Base-by-base conservation (phyloP, 2,113 vertebrate genomes). In the Heterotis niloticus region DNA sequence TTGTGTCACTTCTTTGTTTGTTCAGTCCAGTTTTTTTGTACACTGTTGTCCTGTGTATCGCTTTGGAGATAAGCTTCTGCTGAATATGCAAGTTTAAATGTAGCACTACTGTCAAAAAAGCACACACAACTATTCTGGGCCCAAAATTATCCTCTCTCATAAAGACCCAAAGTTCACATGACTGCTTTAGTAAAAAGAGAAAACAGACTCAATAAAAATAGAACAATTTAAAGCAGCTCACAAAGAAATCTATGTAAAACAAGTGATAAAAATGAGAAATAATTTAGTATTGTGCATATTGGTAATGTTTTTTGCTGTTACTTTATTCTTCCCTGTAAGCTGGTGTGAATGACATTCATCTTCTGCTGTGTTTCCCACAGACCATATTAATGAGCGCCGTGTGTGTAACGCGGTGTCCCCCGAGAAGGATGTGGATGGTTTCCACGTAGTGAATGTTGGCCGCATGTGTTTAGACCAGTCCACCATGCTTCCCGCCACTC, bases 401-500 rank as follows among this genome's bases (percentile, higher is more conserved):
- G 56, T 98, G 72, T 99, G 98, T 87, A 98, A 99, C 0, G 96
- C 98, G 0, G 95, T 99, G 54, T 88, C 92, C 64, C 96, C 98
- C 0, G 90, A 93, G 54, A 99, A 99, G 86, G 97, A 99, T 0
- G 98, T 99, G 0, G 98, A 99, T 0, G 98, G 97, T 16, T 99
- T 99, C 79, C 96, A 98, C 0, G 96, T 99, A 11, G 92, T 98
- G 13, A 99, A 99, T 0, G 96, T 99, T 28, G 98, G 96, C 0
- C 92, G 95, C 16, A 93, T 99, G 96, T 99, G 98, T 85, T 88
- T 99, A 64, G 98, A 98, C 85, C 98, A 99, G 85, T 89, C 94
- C 78, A 93, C 95, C 83, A 98, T 99, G 96, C 91, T 99, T 65
- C 97, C 97, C 0, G 98, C 98, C 18, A 99, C 96, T 0, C 97